phyloP scores from a whole-genome alignment of 2,113 vertebrate species.

The Oceanodroma tethys region DNA sequence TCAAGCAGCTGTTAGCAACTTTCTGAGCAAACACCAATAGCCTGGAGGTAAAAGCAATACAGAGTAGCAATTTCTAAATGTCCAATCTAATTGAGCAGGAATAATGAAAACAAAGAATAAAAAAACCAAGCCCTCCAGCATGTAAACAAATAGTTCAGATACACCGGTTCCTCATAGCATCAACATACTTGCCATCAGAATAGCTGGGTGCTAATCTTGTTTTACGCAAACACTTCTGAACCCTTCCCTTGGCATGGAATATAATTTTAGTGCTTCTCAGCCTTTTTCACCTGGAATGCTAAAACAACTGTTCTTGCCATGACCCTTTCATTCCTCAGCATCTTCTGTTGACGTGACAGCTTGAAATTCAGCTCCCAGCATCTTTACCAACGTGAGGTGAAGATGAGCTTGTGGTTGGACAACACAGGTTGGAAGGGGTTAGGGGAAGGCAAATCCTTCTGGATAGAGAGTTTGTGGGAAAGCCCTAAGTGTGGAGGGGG shows the following conservation, averaged over 20 bases:
- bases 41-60: slow-evolving; percentile 34
- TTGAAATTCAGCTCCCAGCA: background rate
- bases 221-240: background rate
- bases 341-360: background rate
- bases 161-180: background rate
- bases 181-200: background rate
- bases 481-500: background rate
- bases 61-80: slow-evolving; percentile 43
- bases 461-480: background rate
- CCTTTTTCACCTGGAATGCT: background rate
- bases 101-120: slow-evolving; percentile 28
- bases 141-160: slow-evolving; percentile 38
- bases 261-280: background rate
- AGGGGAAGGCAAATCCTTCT: background rate
- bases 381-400: background rate
- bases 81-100: slow-evolving; percentile 62
- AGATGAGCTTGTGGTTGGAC: background rate
- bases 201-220: background rate
- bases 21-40: background rate
- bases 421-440: rapidly evolving
- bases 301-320: background rate
- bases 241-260: background rate
- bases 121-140: slow-evolving; percentile 11
- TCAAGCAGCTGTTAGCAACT: slow-evolving; percentile 16
- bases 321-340: background rate